Percentiles rank a stretch among this genome's conserved stretches.
These are phyloP conservation scores for Ernsta delagoae DNA, from an alignment of 2,888 invertebrate genomes.

Conservation along the genomic window DNA sequence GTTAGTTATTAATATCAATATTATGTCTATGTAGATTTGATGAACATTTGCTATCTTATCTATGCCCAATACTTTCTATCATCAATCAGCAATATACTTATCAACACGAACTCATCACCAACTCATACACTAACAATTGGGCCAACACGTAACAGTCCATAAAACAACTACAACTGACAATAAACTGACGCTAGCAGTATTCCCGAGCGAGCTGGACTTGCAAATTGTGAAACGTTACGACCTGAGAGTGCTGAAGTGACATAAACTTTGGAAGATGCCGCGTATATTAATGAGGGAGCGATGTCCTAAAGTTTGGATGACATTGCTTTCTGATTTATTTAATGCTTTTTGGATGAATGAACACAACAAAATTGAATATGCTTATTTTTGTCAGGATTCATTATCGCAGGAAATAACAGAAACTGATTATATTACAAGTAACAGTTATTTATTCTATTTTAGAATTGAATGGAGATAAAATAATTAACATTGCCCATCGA, in stretches of 20 bases:
- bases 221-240: constrained; percentile 12
- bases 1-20: too few species aligned
- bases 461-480: too few species aligned
- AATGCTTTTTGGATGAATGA: neutral
- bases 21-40: too few species aligned
- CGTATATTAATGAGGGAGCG: constrained; percentile 13
- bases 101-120: neutral
- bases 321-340: constrained; percentile 1
- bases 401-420: too few species aligned
- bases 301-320: neutral
- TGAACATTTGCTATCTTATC: too few species aligned
- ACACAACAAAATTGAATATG: too few species aligned
- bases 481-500: too few species aligned
- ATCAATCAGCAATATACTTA: too few species aligned
- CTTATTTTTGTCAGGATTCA: too few species aligned
- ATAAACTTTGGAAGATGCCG: constrained; percentile 9
- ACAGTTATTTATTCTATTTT: too few species aligned
- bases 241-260: constrained; percentile 5
- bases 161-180: constrained; percentile 1
- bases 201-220: constrained; percentile 7
- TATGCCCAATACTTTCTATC: too few species aligned
- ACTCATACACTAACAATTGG: neutral
- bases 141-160: neutral
- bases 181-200: constrained; percentile 6
- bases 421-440: too few species aligned